Base-by-base conservation (phyloP, 2,113 vertebrate species). In the Cairina moschata region DNA sequence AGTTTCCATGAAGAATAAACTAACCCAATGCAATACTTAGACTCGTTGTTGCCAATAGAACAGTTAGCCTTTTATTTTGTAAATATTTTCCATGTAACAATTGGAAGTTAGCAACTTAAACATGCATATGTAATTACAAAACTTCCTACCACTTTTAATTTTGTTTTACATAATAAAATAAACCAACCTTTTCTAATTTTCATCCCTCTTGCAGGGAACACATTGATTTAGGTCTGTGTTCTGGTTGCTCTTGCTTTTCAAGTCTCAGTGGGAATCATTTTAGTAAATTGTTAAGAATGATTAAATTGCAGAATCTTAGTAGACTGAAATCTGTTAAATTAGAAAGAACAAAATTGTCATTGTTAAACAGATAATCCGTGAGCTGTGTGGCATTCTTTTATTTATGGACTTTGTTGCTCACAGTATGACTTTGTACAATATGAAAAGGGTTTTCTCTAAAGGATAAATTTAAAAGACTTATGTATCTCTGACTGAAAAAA, bases 391-490 rank as follows among this genome's bases (percentile, higher is more conserved):
- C 36, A 11, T 75, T 94, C 94, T 91, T 97, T 97, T 97, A 97
- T 97, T 98, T 98, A 94, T 58, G 82, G 77, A 82, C 90, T 97
- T 97, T 93, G 87, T 95, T 97, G 91, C 91, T 95, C 97, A 89
- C 78, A 90, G 93, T 86, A 84, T 90, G 88, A 86, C 38, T 62
- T 42, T 81, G 31, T 87, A 46, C 76, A 72, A 55, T 69, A 82
- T 73, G 84, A 80, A 91, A 88, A 83, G 8, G 46, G 31, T 84
- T 92, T 95, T 97, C 95, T 97, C 96, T 95, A 94, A 97, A 97
- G 96, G 68, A 29, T 74, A 26, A 54, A 88, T 97, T 97, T 98
- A 95, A 97, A 97, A 97, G 92, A 44, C 65, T 94, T 93, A 56
- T 75, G n/a, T 97, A 83, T 96, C 96, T 96, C 84, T 96, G 82